Base-by-base conservation (phyloP, 2,113 vertebrate species). In the Leiothrix lutea region DNA sequence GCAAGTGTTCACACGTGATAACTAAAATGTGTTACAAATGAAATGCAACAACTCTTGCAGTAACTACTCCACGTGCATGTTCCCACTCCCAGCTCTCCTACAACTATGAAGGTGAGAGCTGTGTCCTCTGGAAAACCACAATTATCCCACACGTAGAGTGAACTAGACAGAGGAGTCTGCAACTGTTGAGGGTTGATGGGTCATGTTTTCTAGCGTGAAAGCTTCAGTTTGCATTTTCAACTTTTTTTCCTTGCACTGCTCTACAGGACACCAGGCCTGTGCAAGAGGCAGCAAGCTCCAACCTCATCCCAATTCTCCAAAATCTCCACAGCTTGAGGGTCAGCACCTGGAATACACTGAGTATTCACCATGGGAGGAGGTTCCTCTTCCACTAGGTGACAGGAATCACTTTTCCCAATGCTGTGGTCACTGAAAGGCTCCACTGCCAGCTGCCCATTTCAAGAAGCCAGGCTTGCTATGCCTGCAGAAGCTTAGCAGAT, bases 31-130 rank as follows among this genome's bases (percentile, higher is more conserved):
- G 62, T 48, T 80, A 66, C 3, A 1, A 80, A 53, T 11, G 4
- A 73, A 89, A 45, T 1, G 6, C 29, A 71, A 35, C 38, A 48
- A 35, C 25, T 61, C 66, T 24, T 45, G 45, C 50, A 57, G n/a
- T 5, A 56, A 36, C 19, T 21, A 22, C 18, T 94, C 14, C 31
- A 50, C 0, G 3, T 8, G 22, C 29, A 9, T 1, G 4, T n/a
- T 53, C 33, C 80, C 70, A 54, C 58, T 21, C 8, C 48, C 48
- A 70, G 54, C 42, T 50, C 51, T 83, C 67, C 67, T 12, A 25
- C 40, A 13, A 6, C 57, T 31, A 11, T 0, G 2, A 51, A 85
- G 65, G 69, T 6, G 38, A 86, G 64, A 94, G 70, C 62, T 40
- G 67, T 0, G 0, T 42, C 74, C 72, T 54, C 65, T 51, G 74